Percentiles rank a stretch among this genome's conserved stretches.
Evolutionary conservation across 2,113 vertebrate species (phyloP).

Genomic region (Collichthys lucidus): DNA sequence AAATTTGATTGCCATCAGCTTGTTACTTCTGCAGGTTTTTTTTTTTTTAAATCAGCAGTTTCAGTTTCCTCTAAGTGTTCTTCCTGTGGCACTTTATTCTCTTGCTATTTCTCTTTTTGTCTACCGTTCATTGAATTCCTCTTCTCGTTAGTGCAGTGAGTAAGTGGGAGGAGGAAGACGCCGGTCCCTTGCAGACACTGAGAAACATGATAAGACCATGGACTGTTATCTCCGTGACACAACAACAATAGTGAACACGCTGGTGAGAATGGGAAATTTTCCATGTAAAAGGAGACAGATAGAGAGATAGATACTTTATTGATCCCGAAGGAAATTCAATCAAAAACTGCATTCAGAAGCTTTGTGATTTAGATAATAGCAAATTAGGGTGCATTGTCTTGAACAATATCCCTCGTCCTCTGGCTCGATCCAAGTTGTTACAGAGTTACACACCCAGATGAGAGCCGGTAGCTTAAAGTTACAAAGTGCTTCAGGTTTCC

Average conservation of each 20-base stretch:
- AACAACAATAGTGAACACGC: conserved; percentile 35
- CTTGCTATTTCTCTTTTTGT: conserved; percentile 7
- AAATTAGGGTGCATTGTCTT: background rate
- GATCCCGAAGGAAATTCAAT: no score
- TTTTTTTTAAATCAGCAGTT: background rate
- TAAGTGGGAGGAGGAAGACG: conserved; percentile 23
- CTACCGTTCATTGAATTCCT: conserved; percentile 6
- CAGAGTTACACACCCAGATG: conserved; percentile 6
- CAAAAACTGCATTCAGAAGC: background rate
- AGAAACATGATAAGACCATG: conserved; percentile 53
- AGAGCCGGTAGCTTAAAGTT: background rate
- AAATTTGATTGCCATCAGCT: conserved; percentile 36
- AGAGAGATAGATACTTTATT: no score
- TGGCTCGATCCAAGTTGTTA: background rate
- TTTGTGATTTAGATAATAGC: background rate
- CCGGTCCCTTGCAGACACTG: conserved; percentile 13
- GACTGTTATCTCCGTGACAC: conserved; percentile 57
- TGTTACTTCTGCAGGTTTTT: conserved; percentile 1
- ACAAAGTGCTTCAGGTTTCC: background rate
- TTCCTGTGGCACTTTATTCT: background rate
- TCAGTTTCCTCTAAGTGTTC: background rate
- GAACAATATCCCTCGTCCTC: background rate
- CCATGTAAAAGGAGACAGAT: conserved; percentile 18
- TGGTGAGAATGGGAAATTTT: conserved; percentile 2
- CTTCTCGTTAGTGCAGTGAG: background rate